These are phyloP conservation scores for Montifringilla adamsi DNA, from an alignment of 2,113 vertebrate genomes.

Conservation along the genomic window DNA sequence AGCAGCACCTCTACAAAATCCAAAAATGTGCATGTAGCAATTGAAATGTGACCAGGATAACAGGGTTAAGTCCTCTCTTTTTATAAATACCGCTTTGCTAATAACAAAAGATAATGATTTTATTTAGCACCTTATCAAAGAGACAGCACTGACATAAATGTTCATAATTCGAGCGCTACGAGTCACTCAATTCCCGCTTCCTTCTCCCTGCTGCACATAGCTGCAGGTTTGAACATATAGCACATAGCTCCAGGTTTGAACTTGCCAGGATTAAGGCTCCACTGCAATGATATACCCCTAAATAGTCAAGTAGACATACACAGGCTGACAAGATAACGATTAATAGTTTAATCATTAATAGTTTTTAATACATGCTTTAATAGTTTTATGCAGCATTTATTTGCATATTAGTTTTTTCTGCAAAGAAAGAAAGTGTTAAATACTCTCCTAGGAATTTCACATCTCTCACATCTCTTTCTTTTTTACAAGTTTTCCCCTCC, in stretches of 20 bases:
- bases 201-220: background rate
- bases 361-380: background rate
- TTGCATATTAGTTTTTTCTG: background rate
- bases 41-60: background rate
- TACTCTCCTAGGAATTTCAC: background rate
- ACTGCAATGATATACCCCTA: background rate
- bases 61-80: background rate
- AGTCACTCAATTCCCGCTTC: background rate
- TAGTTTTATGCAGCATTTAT: background rate
- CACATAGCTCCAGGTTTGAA: accelerated
- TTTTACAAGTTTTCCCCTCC: background rate
- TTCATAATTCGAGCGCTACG: background rate
- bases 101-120: background rate
- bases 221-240: no score
- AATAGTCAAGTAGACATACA: background rate
- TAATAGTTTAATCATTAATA: background rate
- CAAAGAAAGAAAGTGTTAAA: background rate
- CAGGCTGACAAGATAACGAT: background rate
- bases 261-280: background rate
- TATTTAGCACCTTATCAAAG: background rate
- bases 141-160: background rate
- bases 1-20: background rate
- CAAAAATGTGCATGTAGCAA: background rate
- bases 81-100: background rate
- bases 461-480: background rate